Evolutionary conservation across 2,888 invertebrate species (phyloP).

Genomic region (Thyatira batis): DNA sequence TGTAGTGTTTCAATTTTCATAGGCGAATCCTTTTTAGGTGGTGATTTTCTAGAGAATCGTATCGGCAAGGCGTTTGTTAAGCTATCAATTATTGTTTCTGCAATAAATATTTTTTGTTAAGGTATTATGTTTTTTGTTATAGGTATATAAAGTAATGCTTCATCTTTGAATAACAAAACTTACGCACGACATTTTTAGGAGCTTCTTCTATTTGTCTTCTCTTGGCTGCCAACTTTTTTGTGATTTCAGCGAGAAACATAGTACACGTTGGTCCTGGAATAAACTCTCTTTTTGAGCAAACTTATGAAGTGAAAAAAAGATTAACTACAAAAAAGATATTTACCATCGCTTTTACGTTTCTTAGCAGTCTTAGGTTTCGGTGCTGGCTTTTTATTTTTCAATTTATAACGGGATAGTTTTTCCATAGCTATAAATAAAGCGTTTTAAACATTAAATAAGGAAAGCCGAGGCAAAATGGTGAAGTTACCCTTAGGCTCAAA

Average conservation of each 20-base stretch:
- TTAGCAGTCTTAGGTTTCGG: conserved; percentile 59
- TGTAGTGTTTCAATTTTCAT: conserved; percentile 59
- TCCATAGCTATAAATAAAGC: conserved; percentile 57
- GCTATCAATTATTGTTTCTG: conserved; percentile 68
- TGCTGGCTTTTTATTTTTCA: conserved; percentile 60
- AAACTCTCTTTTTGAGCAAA: conserved; percentile 1
- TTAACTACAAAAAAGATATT: background rate
- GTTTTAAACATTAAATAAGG: background rate
- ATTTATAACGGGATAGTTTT: conserved; percentile 52
- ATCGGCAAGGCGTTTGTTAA: conserved; percentile 67
- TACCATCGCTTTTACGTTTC: conserved; percentile 67
- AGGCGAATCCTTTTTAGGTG: conserved; percentile 51
- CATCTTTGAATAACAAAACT: conserved; percentile 35
- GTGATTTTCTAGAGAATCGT: conserved; percentile 49
- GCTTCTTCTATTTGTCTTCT: conserved; percentile 54
- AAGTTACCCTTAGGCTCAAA: background rate
- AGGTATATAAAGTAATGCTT: background rate
- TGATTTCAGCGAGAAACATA: conserved; percentile 68
- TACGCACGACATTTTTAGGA: conserved; percentile 63
- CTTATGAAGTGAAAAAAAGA: background rate
- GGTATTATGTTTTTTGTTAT: background rate
- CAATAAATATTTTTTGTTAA: conserved; percentile 16
- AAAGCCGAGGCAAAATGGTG: conserved; percentile 2
- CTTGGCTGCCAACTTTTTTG: conserved; percentile 58
- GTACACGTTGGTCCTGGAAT: conserved; percentile 66